phyloP scores from a whole-genome alignment of 2,888 invertebrate genomes.

The Lissocephala sabroskyi region DNA sequence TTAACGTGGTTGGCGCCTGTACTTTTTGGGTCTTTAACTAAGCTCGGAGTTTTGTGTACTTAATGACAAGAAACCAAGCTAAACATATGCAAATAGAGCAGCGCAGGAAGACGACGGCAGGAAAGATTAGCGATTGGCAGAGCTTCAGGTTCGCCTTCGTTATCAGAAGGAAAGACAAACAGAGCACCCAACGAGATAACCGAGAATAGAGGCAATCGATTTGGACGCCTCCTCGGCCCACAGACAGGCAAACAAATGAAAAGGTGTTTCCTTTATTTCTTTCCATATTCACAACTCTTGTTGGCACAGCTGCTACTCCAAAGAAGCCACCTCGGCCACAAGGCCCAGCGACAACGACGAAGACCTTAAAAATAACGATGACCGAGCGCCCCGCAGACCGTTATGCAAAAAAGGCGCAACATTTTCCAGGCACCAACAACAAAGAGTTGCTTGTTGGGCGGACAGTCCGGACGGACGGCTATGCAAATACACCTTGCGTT shows the following conservation, averaged over 20 bases:
- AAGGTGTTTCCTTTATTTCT: conserved; percentile 34
- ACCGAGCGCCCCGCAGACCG: conserved; percentile 12
- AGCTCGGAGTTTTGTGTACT: too few species aligned
- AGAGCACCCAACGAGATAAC: too few species aligned
- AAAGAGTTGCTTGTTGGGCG: conserved; percentile 59
- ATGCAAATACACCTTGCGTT: conserved; percentile 55
- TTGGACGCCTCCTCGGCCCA: too few species aligned
- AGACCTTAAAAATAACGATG: conserved; percentile 16
- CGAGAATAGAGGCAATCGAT: too few species aligned
- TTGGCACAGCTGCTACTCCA: conserved; percentile 53
- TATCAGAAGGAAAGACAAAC: too few species aligned
- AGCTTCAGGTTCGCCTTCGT: too few species aligned
- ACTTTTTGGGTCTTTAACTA: too few species aligned
- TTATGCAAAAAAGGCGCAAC: conserved; percentile 61
- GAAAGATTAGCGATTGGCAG: too few species aligned
- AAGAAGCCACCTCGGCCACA: not conserved
- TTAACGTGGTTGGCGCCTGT: too few species aligned
- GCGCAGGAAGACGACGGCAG: too few species aligned
- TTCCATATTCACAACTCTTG: conserved; percentile 16
- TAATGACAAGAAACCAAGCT: too few species aligned
- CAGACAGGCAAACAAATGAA: conserved; percentile 26
- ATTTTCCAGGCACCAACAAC: conserved; percentile 47
- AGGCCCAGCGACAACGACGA: conserved; percentile 8
- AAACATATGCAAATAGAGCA: too few species aligned
- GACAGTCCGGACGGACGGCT: conserved; percentile 25